Percentiles rank a stretch among this genome's conserved stretches.
These are phyloP conservation scores for Sminthurinus signatus DNA, from an alignment of 1,140 invertebrate genomes.

Conservation along the genomic window DNA sequence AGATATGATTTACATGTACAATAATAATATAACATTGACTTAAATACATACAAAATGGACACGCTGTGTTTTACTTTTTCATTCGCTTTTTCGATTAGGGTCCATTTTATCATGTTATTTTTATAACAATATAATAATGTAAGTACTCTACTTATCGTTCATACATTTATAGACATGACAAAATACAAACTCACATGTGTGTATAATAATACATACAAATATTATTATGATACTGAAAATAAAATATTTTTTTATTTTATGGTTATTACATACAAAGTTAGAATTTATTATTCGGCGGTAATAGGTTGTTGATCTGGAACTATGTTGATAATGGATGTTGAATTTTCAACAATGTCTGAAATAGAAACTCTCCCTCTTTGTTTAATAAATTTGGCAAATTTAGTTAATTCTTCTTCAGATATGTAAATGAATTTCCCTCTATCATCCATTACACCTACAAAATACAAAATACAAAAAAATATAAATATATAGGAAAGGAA, in stretches of 20 bases:
- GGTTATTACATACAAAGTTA: background rate
- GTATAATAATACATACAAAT: too few relatives aligned
- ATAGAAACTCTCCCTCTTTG: constrained; percentile 93
- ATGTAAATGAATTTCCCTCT: constrained; percentile 99
- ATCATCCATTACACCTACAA: constrained; percentile 92
- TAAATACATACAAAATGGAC: too few relatives aligned
- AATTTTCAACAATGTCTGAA: constrained; percentile 84
- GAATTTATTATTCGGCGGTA: background rate
- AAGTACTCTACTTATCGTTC: too few relatives aligned
- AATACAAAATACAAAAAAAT: background rate
- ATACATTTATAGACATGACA: too few relatives aligned
- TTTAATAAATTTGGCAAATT: constrained; percentile 91
- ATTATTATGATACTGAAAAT: background rate
- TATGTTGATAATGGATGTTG: constrained; percentile 87
- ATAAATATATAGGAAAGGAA: too few relatives aligned
- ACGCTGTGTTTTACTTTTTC: too few relatives aligned
- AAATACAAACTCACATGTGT: too few relatives aligned
- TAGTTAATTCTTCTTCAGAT: constrained; percentile 78
- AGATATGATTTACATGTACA: too few relatives aligned
- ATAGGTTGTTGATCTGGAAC: constrained; percentile 38
- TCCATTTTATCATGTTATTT: too few relatives aligned
- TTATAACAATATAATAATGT: too few relatives aligned
- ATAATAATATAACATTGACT: too few relatives aligned
- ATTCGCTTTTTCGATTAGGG: too few relatives aligned
- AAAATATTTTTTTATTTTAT: background rate